A percentile compares a stretch with the other conserved stretches of the same genome.
Conservation (phyloP, 2,113 vertebrate genomes). For the Amia ocellicauda region DNA sequence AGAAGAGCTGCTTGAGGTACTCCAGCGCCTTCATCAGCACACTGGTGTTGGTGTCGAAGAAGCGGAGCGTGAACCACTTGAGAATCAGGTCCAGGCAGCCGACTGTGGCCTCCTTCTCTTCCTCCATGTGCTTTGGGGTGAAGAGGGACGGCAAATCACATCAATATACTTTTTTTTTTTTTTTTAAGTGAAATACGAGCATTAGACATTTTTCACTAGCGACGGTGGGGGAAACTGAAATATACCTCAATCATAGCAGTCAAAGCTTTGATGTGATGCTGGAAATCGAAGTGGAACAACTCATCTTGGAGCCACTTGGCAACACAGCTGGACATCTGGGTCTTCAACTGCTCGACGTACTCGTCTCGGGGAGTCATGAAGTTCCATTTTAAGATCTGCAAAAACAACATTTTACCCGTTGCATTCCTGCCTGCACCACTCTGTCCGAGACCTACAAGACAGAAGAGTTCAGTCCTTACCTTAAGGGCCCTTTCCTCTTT, state of each 20-base stretch:
- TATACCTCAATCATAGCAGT: constrained; percentile 93
- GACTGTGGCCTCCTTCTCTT: constrained; percentile 87
- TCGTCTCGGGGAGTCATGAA: constrained; percentile 93
- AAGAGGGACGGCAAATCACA: neutral
- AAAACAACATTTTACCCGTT: neutral
- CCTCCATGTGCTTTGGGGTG: constrained; percentile 79
- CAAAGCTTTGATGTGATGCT: constrained; percentile 91
- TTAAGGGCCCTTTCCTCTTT: constrained; percentile 93
- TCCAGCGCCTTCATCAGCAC: constrained; percentile 94
- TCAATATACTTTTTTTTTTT: too few relatives aligned
- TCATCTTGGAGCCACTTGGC: constrained; percentile 95
- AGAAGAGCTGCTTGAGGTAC: constrained; percentile 90
- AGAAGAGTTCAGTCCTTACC: constrained; percentile 56
- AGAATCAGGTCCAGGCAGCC: constrained; percentile 90
- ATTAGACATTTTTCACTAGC: too few relatives aligned
- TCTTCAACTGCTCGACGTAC: constrained; percentile 92
- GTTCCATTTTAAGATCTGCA: constrained; percentile 94
- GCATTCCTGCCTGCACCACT: neutral
- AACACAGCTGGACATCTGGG: constrained; percentile 89
- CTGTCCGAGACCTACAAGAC: neutral
- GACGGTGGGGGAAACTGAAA: too few relatives aligned
- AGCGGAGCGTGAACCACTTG: constrained; percentile 94
- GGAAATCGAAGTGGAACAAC: constrained; percentile 94
- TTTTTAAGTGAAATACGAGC: too few relatives aligned
- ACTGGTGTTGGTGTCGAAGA: constrained; percentile 98